These are phyloP conservation scores for Drosophila monieri DNA, from an alignment of 2,888 invertebrate species.

Conservation along the genomic window DNA sequence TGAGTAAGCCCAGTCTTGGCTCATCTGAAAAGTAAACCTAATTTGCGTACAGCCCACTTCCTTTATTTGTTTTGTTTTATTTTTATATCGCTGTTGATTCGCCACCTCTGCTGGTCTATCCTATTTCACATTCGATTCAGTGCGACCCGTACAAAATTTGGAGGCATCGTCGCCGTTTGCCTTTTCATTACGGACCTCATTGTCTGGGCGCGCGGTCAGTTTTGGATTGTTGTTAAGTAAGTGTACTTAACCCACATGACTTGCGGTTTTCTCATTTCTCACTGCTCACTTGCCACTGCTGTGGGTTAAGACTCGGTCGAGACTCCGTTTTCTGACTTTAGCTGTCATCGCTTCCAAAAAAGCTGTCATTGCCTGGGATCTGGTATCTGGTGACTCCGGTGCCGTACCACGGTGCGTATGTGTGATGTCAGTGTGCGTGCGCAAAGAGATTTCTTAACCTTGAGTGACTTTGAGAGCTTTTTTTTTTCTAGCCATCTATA, in stretches of 20 bases:
- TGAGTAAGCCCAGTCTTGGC: background rate
- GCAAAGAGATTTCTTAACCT: conserved; percentile 76
- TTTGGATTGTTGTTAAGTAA: conserved; percentile 78
- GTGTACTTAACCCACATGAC: conserved; percentile 80
- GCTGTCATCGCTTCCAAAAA: conserved; percentile 73
- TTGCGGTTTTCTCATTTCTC: conserved; percentile 67
- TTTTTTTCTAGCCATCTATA: conserved; percentile 21
- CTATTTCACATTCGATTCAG: conserved; percentile 20
- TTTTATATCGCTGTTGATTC: conserved; percentile 20
- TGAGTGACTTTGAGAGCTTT: conserved; percentile 72
- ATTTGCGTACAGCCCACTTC: conserved; percentile 6
- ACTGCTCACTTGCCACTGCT: conserved; percentile 23
- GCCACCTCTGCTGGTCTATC: conserved; percentile 13
- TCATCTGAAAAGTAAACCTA: conserved; percentile 1
- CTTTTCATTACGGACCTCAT: conserved; percentile 69
- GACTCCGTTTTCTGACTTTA: conserved; percentile 12
- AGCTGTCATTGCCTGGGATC: conserved; percentile 63
- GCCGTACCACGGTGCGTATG: conserved; percentile 35
- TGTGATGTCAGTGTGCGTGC: conserved; percentile 12
- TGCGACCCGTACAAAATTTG: background rate
- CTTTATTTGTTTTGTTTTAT: conserved; percentile 51
- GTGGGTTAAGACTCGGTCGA: conserved; percentile 11
- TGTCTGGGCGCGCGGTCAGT: conserved; percentile 74
- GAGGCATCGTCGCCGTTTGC: conserved; percentile 22
- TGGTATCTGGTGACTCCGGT: conserved; percentile 35